A percentile compares a stretch with the other conserved stretches of the same genome.
Evolutionary conservation across 2,113 vertebrate genomes (phyloP).

Genomic region (Pollimyrus isidori): DNA sequence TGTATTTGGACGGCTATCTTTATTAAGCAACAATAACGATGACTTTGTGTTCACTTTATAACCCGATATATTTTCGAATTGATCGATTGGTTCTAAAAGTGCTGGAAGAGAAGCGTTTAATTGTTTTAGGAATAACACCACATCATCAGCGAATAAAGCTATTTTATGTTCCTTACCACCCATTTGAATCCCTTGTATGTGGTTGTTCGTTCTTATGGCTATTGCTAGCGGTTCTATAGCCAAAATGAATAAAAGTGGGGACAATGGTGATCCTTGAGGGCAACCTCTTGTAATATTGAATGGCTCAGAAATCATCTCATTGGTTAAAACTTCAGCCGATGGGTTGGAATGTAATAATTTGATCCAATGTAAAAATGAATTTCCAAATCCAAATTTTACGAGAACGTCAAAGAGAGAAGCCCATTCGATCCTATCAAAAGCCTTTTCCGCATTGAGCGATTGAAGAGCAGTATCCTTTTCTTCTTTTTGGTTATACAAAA

Average conservation of each 20-base stretch:
- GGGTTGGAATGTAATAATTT: neutral
- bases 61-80: neutral
- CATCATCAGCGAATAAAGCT: neutral
- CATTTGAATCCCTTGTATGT: neutral
- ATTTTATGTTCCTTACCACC: neutral
- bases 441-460: neutral
- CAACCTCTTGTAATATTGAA: neutral
- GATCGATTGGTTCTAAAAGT: neutral
- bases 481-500: neutral
- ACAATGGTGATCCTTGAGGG: neutral
- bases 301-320: neutral
- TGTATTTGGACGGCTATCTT: neutral
- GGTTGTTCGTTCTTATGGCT: neutral
- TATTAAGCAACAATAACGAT: neutral
- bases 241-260: too few relatives aligned
- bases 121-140: slow-evolving; percentile 4
- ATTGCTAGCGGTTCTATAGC: neutral
- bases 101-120: neutral
- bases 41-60: slow-evolving; percentile 3
- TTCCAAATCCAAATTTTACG: neutral
- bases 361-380: neutral
- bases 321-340: neutral
- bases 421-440: neutral
- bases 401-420: slow-evolving; percentile 13
- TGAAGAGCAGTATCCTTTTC: neutral